Conservation (phyloP, 2,797 vertebrate genomes). For the Ibycter americanus region DNA sequence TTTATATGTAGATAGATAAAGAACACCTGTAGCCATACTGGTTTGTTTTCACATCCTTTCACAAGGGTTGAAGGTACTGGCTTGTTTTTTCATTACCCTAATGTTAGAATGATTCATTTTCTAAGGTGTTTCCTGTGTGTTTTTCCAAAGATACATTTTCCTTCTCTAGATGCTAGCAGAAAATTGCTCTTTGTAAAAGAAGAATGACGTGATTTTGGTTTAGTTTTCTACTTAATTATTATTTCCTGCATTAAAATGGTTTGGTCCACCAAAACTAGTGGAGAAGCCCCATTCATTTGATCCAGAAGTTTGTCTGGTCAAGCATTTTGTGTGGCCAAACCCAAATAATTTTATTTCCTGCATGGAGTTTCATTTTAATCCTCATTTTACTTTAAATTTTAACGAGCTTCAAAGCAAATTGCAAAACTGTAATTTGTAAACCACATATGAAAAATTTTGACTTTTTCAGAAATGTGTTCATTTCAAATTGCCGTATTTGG, state of each 20-base stretch:
- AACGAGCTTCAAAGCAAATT: neutral
- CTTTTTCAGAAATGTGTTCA: neutral
- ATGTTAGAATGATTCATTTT: neutral
- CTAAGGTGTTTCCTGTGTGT: neutral
- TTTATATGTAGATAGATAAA: neutral
- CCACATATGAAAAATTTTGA: neutral
- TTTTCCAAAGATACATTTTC: neutral
- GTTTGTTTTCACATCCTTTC: neutral
- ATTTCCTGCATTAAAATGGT: neutral
- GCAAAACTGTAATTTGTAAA: neutral
- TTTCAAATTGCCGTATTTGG: neutral
- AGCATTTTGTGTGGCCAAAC: neutral
- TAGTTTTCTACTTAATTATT: neutral
- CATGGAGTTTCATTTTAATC: neutral
- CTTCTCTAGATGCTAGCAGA: neutral
- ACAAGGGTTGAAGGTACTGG: neutral
- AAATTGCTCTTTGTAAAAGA: neutral
- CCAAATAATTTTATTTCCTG: neutral
- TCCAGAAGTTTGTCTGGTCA: neutral
- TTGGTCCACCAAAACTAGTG: neutral
- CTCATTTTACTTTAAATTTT: neutral
- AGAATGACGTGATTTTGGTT: neutral
- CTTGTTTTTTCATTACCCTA: neutral
- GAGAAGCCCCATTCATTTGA: neutral
- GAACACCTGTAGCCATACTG: neutral